Percentiles rank a stretch among this genome's conserved stretches.
These are phyloP conservation scores for Ctenosaura bakeri DNA, from an alignment of 2,797 vertebrate genomes.

Conservation along the genomic window DNA sequence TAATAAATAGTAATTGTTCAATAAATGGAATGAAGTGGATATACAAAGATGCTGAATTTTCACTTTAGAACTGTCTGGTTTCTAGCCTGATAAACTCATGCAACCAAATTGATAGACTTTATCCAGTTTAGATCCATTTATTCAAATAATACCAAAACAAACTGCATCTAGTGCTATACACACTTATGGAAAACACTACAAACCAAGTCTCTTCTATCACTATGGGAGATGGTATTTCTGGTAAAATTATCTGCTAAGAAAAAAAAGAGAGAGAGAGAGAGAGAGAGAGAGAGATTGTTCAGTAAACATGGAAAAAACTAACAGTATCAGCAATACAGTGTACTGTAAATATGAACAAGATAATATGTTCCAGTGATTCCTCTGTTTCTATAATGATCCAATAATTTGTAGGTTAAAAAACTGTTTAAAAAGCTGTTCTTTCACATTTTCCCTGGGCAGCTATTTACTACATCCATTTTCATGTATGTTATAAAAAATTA, in stretches of 20 bases:
- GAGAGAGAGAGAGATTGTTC: neutral
- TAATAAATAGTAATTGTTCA: conserved; percentile 47
- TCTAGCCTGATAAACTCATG: neutral
- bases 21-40: conserved; percentile 23
- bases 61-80: conserved; percentile 14
- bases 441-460: too few species aligned
- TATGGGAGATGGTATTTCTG: too few species aligned
- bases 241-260: neutral
- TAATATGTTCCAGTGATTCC: neutral
- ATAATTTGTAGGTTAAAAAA: too few species aligned
- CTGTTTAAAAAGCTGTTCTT: too few species aligned
- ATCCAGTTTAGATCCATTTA: neutral
- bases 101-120: neutral
- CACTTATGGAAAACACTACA: neutral
- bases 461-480: too few species aligned
- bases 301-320: neutral
- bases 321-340: too few species aligned
- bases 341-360: neutral
- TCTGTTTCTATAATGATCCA: too few species aligned
- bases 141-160: conserved; percentile 6
- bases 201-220: too few species aligned
- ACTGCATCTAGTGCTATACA: too few species aligned
- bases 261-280: neutral
- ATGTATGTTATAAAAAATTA: too few species aligned
- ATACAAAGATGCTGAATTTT: conserved; percentile 35